A percentile compares a stretch with the other conserved stretches of the same genome.
Conservation (phyloP, 1,140 invertebrate genomes). For the Hyles euphorbiae region DNA sequence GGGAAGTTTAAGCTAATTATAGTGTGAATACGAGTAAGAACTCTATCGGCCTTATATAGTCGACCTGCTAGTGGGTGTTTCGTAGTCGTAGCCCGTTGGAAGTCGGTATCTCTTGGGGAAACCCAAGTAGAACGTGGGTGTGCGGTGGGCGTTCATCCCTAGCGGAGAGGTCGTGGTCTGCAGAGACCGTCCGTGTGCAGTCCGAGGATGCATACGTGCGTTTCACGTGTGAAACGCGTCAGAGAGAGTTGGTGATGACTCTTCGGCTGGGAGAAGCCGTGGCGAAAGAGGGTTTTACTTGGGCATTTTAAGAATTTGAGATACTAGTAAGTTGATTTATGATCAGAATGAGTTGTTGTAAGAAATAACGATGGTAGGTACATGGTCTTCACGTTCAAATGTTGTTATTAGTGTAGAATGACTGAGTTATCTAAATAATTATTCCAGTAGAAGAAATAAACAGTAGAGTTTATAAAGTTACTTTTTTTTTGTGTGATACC, state of each 20-base stretch:
- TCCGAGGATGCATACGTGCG: background rate
- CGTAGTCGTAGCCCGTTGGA: conserved; percentile 1
- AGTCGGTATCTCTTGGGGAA: conserved; percentile 28
- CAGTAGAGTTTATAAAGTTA: too few species aligned
- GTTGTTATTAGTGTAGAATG: too few species aligned
- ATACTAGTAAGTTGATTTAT: too few species aligned
- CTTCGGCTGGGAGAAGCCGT: background rate
- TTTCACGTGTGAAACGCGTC: background rate
- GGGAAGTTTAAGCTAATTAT: conserved; percentile 1
- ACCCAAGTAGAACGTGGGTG: background rate
- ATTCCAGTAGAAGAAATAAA: too few species aligned
- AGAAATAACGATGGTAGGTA: too few species aligned
- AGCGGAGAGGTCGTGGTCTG: background rate
- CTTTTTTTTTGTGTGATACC: too few species aligned
- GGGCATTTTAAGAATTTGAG: too few species aligned
- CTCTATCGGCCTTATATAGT: conserved; percentile 14
- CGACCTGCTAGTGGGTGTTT: conserved; percentile 3
- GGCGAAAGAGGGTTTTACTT: background rate
- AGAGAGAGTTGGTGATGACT: background rate
- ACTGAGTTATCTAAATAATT: too few species aligned
- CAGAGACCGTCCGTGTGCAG: conserved; percentile 1
- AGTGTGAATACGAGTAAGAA: background rate
- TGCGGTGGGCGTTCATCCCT: too few species aligned
- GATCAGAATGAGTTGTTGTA: too few species aligned
- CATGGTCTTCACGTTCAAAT: too few species aligned